Percentiles rank a stretch among this genome's conserved stretches.
These are phyloP conservation scores for Stenodera caucasica DNA, from an alignment of 2,888 invertebrate genomes.

Conservation along the genomic window DNA sequence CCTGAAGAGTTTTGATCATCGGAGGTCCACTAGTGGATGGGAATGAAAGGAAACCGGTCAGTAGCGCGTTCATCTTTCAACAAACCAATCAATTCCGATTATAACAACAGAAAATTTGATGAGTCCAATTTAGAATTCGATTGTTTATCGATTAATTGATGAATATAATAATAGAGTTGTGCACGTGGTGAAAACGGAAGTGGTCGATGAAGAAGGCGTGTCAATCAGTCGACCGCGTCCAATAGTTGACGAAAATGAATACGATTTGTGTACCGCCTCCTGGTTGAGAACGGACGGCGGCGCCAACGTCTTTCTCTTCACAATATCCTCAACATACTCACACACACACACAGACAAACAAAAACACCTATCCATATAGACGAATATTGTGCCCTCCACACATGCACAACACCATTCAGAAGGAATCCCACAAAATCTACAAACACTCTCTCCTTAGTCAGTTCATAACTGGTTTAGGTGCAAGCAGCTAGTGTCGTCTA, in stretches of 20 bases:
- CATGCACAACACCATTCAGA: conserved; percentile 25
- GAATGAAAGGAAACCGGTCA: neutral
- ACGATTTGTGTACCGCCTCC: conserved; percentile 24
- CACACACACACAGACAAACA: neutral
- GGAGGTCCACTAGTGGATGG: neutral
- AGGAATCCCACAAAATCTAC: conserved; percentile 27
- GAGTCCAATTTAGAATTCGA: too few relatives aligned
- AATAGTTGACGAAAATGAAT: conserved; percentile 28
- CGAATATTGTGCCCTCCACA: too few relatives aligned
- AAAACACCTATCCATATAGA: neutral
- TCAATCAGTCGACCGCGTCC: conserved; percentile 33
- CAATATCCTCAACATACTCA: neutral
- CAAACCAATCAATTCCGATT: neutral
- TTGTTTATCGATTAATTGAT: conserved; percentile 3
- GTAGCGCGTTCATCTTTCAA: neutral
- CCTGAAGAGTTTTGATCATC: neutral
- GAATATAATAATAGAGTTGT: conserved; percentile 33
- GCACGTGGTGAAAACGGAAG: conserved; percentile 33
- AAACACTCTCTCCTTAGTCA: conserved; percentile 24
- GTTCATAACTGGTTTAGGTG: conserved; percentile 40
- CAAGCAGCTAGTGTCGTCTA: conserved; percentile 32
- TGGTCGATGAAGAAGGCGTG: conserved; percentile 36
- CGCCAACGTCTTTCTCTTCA: conserved; percentile 16
- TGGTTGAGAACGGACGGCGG: conserved; percentile 13
- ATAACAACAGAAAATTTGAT: too few relatives aligned